These are phyloP conservation scores for Drosophila nigricruria DNA, from an alignment of 2,888 invertebrate species.

Conservation along the genomic window DNA sequence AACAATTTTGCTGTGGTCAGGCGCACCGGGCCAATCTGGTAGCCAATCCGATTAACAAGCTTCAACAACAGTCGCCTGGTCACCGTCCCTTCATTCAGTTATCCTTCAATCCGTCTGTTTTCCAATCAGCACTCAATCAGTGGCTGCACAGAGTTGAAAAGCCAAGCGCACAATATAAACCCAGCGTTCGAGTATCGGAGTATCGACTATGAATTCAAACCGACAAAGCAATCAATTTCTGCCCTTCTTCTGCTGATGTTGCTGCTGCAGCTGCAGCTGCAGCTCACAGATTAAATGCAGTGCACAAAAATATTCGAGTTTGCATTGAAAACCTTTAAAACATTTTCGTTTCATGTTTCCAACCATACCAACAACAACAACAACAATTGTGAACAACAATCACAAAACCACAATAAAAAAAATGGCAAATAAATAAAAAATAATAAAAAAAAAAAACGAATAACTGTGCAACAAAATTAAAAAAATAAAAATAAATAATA, in stretches of 20 bases:
- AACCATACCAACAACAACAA: constrained; percentile 50
- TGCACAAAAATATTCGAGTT: constrained; percentile 47
- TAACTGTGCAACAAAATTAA: constrained; percentile 59
- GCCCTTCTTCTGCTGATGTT: constrained; percentile 36
- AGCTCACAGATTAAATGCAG: constrained; percentile 66
- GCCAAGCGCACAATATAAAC: constrained; percentile 72
- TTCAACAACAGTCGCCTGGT: constrained; percentile 49
- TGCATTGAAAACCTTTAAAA: constrained; percentile 63
- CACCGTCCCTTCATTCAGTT: constrained; percentile 28
- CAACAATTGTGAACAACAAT: constrained; percentile 42
- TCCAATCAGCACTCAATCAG: constrained; percentile 81
- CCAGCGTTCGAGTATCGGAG: constrained; percentile 43
- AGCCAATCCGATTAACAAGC: constrained; percentile 55
- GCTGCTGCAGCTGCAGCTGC: constrained; percentile 26
- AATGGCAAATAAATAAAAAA: constrained; percentile 67
- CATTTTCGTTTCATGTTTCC: constrained; percentile 64
- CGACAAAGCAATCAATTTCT: constrained; percentile 78
- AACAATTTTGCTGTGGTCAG: constrained; percentile 27
- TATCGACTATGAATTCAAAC: constrained; percentile 58
- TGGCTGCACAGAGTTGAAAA: constrained; percentile 57
- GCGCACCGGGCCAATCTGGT: constrained; percentile 3
- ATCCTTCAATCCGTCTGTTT: constrained; percentile 66
- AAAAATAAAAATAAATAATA: constrained; percentile 35
- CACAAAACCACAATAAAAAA: constrained; percentile 60
- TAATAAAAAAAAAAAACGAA: constrained; percentile 10